Base-by-base conservation (phyloP, 1,140 invertebrate genomes). In the Aleiodes sp. region DNA sequence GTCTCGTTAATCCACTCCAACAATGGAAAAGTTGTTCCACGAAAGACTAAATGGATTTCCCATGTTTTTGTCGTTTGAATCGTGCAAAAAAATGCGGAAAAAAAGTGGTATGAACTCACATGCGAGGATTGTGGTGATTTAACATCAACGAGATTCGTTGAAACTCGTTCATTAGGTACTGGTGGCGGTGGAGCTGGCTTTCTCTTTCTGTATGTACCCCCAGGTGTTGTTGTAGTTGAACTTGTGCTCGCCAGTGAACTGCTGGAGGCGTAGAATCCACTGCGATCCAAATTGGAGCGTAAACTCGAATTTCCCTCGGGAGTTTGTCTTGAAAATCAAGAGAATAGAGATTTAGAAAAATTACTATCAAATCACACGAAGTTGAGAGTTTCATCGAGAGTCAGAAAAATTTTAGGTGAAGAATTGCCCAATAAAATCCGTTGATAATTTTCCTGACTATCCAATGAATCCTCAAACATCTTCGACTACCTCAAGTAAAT, bases 101-200 rank as follows among this genome's bases (percentile, higher is more conserved):
- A n/a, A n/a, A n/a, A n/a, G n/a, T n/a, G n/a, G n/a, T n/a, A n/a
- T 81, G 77, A 73, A 52, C 71, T 68, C 28, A 66, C 19, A 31
- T 52, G 46, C 10, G 39, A 43, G 19, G 39, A 8, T 10, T 52
- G 46, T 9, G 21, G 46, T 10, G 26, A 68, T 28, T 61, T 61
- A 46, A 16, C 4, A 1, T 31, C 52, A 7, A 7, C 29, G 73
- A 35, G 69, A 65, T 29, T 29, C 65, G 57, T 19, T 29, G 52
- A 39, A 46, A 24, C 2, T 37, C 3, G 26, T 71, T 82, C 76
- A 65, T 78, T 77, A n/a, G 2, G 1, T 4, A 80, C 86, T 1
- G 91, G 92, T 60, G 92, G 92, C 26, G 88, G 88, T 1, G 92
- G 92, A 2, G 92, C 92, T 1, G 87, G 89, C 67, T 91, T 90